Evolutionary conservation across 2,888 invertebrate species (phyloP), one percentile per base, ranked within the genome.

Genomic region (Melinopterus prodromus): DNA sequence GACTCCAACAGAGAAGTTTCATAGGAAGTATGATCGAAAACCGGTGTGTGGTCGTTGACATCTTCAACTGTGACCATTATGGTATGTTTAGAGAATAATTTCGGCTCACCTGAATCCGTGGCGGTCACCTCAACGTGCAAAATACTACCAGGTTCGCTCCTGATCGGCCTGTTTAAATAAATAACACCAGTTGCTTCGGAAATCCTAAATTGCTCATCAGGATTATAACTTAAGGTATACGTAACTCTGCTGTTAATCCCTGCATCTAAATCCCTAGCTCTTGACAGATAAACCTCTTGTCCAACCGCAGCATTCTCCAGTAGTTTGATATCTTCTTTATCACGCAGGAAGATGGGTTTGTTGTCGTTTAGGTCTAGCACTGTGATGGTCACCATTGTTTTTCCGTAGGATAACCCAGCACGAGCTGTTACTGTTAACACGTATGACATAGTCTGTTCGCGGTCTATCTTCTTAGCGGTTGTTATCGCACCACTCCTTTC

Each of bases 21-120:
- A 89, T 98, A 98, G 15, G 95, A 96, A 0, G 95, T 95, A 84
- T 97, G 95, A 87, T 96, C 96, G 89, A 99, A 99, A 2, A 97
- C 95, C 9, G 98, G 98, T 0, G 98, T 98, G 87, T 98, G 98
- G 89, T 98, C 97, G 89, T 99, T 99, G 2, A 98, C 97, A 88
- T 98, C 98, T 85, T 94, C 94, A 81, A 98, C 92, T 26, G 92
- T 92, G 71, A 96, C 92, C 37, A 92, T 91, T 72, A 97, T 92
- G 6, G 92, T 91, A 85, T 96, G 94, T 85, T 94, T 95, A 0
- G 96, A 94, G 16, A 94, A 93, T 76, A 97, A 90, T 7, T 95
- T 90, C 7, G 94, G 95, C 80, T 91, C 92, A 6, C 97, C 97
- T 78, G 95, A 94, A 89, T 98, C 98, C n/a, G 94, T 93, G 16